Evolutionary conservation across 2,113 vertebrate species (phyloP), one percentile per base, ranked within the genome.

Genomic region (Anolis sagrei): DNA sequence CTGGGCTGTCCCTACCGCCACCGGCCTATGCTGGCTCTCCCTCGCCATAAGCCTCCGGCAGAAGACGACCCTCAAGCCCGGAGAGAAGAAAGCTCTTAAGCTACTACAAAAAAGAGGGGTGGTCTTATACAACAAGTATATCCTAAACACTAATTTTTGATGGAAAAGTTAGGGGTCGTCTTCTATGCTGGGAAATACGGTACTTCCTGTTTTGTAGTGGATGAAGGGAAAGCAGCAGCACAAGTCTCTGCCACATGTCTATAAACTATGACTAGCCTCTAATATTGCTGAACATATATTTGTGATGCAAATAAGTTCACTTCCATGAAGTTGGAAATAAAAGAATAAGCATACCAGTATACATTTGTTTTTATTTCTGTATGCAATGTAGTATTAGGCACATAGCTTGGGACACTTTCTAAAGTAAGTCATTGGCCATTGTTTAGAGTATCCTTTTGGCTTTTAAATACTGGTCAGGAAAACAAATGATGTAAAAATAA

Each of bases 391-490:
- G 95, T 93, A 94, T 95, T 95, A 97, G 97, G 97, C 96, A 97
- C 95, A 90, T 95, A 96, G 95, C 94, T 96, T 90, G 94, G 95
- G 96, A 95, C 39, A 89, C 95, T 95, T 95, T 95, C 96, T 96
- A 95, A 92, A 95, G 94, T 73, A 96, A 96, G 90, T 94, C 74
- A 93, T 96, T 96, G 95, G 95, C 95, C 95, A 92, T 94, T 91
- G 89, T 95, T 95, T 91, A 94, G 94, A 96, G 94, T 93, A 95
- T 95, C 91, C 93, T 96, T 96, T 97, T 96, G 95, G 95, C 95
- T 96, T 96, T 86, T 95, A 95, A 97, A 97, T 96, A 96, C 94
- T 96, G 94, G 95, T 96, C 95, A 96, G 93, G 95, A 95, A 95
- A 96, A 96, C 94, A 95, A 95, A 94, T 85, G 70, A 96, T 94